Percentiles rank a stretch among this genome's conserved stretches.
These are phyloP conservation scores for Notocelia uddmanniana DNA, from an alignment of 2,888 invertebrate genomes.

Conservation along the genomic window DNA sequence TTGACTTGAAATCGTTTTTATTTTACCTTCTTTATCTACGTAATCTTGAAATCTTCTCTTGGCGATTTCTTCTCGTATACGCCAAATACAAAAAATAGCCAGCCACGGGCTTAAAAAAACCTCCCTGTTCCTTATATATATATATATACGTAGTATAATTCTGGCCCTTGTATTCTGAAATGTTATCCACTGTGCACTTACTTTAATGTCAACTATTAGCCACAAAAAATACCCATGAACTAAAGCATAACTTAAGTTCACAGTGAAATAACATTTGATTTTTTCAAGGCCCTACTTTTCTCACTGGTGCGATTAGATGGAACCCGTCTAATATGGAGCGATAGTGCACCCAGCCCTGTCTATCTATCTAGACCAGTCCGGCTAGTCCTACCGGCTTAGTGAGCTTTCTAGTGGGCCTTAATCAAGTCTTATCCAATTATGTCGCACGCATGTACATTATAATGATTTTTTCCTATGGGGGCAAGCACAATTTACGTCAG, in stretches of 20 bases:
- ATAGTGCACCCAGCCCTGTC: conserved; percentile 52
- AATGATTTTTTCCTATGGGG: not conserved
- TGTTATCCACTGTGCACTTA: too few species aligned
- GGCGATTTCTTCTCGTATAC: too few species aligned
- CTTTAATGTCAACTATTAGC: too few species aligned
- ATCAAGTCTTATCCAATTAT: conserved; percentile 28
- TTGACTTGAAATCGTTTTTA: not conserved
- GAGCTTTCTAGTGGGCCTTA: conserved; percentile 58
- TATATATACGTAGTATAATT: too few species aligned
- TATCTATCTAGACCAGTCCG: conserved; percentile 6
- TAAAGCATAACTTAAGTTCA: too few species aligned
- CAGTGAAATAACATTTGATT: too few species aligned
- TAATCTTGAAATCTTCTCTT: too few species aligned
- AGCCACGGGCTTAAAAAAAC: too few species aligned
- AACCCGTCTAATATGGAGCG: conserved; percentile 61
- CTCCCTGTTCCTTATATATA: too few species aligned
- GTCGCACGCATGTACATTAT: conserved; percentile 10
- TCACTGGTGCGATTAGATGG: conserved; percentile 13
- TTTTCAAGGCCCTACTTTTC: not conserved
- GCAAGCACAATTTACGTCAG: not conserved
- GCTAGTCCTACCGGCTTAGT: conserved; percentile 41
- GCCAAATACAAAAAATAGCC: too few species aligned
- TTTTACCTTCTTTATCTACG: not conserved
- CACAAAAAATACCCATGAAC: too few species aligned
- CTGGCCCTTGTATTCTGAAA: too few species aligned